phyloP scores from a whole-genome alignment of 2,113 vertebrate genomes.

The Semnornis frantzii region DNA sequence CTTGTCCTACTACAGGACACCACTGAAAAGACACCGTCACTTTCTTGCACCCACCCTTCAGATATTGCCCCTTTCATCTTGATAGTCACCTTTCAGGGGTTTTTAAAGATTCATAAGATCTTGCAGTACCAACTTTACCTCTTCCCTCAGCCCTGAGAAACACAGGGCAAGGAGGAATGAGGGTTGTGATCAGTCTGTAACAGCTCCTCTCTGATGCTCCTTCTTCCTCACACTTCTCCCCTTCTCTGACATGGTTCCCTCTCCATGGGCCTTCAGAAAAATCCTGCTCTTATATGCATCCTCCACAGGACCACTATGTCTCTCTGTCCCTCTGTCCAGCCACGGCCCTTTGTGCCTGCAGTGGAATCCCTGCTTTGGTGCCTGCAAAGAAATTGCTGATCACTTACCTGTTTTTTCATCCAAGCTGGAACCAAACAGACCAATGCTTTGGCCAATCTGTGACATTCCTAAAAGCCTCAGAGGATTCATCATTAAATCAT shows the following conservation, averaged over 20 bases:
- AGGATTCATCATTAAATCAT: not conserved
- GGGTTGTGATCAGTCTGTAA: not conserved
- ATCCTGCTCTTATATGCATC: not conserved
- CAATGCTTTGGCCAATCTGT: not conserved
- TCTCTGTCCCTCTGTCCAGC: too few relatives aligned
- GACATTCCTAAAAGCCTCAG: not conserved
- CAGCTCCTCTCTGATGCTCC: not conserved
- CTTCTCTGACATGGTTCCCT: not conserved
- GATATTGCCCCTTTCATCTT: too few relatives aligned
- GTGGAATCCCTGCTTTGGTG: fast-evolving
- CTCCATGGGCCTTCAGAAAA: not conserved
- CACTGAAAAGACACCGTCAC: too few relatives aligned
- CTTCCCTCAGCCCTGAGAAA: not conserved
- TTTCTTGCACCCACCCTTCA: too few relatives aligned
- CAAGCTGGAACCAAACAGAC: not conserved
- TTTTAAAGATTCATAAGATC: too few relatives aligned
- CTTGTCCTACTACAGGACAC: too few relatives aligned
- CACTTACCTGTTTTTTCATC: not conserved
- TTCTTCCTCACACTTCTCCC: not conserved
- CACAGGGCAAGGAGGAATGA: not conserved
- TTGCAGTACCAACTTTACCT: not conserved
- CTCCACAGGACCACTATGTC: not conserved
- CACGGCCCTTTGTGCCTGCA: not conserved
- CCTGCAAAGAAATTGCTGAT: not conserved
- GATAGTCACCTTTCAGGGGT: too few relatives aligned